These are phyloP conservation scores for Chelonia mydas DNA, from an alignment of 2,797 vertebrate genomes.

Conservation along the genomic window DNA sequence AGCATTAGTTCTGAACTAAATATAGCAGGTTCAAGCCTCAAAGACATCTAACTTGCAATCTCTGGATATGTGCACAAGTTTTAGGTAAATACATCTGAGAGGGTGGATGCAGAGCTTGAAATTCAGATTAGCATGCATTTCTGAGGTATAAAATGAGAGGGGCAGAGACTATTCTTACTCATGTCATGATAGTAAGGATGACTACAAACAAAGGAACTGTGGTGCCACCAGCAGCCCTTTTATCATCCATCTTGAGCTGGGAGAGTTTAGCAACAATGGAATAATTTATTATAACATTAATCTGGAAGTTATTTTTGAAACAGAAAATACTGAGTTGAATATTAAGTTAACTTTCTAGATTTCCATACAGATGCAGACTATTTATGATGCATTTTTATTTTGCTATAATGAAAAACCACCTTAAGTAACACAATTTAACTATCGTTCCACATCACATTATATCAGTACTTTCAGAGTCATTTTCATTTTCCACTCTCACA, in stretches of 20 bases:
- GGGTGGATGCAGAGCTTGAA: fast-evolving
- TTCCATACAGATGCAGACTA: fast-evolving
- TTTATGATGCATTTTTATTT: not conserved
- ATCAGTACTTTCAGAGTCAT: not conserved
- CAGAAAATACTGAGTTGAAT: not conserved
- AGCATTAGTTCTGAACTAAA: not conserved
- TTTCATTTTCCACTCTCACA: not conserved
- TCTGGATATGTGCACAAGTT: not conserved
- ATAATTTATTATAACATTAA: not conserved
- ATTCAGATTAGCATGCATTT: fast-evolving
- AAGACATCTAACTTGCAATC: not conserved
- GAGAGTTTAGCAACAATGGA: not conserved
- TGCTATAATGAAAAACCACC: not conserved
- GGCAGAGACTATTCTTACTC: fast-evolving
- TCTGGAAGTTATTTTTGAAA: not conserved
- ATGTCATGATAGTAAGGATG: not conserved
- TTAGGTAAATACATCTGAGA: fast-evolving
- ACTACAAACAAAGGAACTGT: not conserved
- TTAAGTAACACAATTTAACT: not conserved
- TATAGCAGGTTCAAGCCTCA: not conserved
- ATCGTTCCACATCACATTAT: not conserved
- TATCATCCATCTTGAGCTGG: too few relatives aligned
- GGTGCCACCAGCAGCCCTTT: not conserved
- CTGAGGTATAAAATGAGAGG: not conserved
- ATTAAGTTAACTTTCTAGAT: not conserved